Base-by-base conservation (phyloP, 2,113 vertebrate genomes). In the Conger conger region DNA sequence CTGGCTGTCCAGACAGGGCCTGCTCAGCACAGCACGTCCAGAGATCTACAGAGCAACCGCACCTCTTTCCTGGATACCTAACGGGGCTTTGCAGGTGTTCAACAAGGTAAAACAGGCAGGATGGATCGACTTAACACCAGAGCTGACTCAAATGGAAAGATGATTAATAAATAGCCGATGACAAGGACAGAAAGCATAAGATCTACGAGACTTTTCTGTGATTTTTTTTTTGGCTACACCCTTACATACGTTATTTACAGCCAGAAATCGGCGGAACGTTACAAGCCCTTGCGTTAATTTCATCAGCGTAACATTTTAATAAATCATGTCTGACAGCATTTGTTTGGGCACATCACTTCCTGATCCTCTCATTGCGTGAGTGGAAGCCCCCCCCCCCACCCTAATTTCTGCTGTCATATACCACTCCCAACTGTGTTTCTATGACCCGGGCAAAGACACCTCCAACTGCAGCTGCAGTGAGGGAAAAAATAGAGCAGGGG, bases 101-200 rank as follows among this genome's bases (percentile, higher is more conserved):
- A 88, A 88, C 86, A 84, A 87, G 86, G 87, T 89, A 88, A 89
- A 91, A 86, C 86, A 87, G 84, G 88, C 88, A 92, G 90, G 86
- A 91, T 89, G 85, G 88, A 92, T 93, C 84, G 86, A 88, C 86
- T 90, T 85, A 90, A 87, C 90, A 89, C 79, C 27, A 30, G 1
- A 89, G 88, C 88, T 80, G 88, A 89, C 86, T 86, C 85, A 83
- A 85, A 88, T 13, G 76, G 85, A 91, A 90, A 80, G 42, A 81
- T 76, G 83, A 82, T 82, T 83, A 90, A 91, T 91, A 90, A 88
- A 90, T 90, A 89, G 85, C 84, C 82, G 90, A 88, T 87, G 86
- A 89, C 86, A 87, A 80, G 87, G 82, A 88, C 88, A 90, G 81
- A 86, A 90, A 92, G 88, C 91, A 88, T 85, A 88, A 88, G 89